These are phyloP conservation scores for Poecilia velifera DNA, from an alignment of 2,797 vertebrate genomes.

Conservation along the genomic window DNA sequence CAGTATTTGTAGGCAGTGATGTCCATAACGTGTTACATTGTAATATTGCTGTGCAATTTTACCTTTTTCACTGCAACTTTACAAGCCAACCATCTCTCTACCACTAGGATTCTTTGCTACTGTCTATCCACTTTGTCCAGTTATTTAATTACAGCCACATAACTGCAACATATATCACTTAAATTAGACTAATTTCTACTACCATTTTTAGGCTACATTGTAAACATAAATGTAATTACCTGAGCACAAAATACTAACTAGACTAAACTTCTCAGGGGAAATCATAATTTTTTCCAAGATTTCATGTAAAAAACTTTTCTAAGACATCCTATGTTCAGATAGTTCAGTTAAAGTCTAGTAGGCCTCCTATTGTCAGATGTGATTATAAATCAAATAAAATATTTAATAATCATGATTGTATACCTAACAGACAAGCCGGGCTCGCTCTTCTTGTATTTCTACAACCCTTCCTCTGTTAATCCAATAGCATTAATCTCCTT, in stretches of 20 bases:
- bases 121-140: not conserved
- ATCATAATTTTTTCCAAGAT: accelerated
- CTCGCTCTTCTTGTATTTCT: slow-evolving; percentile 12
- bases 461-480: slow-evolving; percentile 18
- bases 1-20: not conserved
- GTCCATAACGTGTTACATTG: too few relatives aligned
- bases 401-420: slow-evolving; percentile 11
- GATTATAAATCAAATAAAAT: slow-evolving; percentile 50
- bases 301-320: not conserved
- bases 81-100: too few relatives aligned
- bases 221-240: not conserved
- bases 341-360: not conserved
- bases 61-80: too few relatives aligned
- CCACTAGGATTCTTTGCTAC: not conserved
- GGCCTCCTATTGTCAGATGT: slow-evolving; percentile 2
- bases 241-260: not conserved
- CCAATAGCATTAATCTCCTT: not conserved
- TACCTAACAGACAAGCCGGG: slow-evolving; percentile 14
- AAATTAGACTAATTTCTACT: slow-evolving; percentile 14
- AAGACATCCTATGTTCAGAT: not conserved
- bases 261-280: not conserved
- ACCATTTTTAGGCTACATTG: slow-evolving; percentile 5
- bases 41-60: too few relatives aligned
- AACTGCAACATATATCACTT: slow-evolving; percentile 11
- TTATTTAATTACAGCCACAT: slow-evolving; percentile 12